Base-by-base conservation (phyloP, 2,113 vertebrate genomes). In the Nematolebias whitei region DNA sequence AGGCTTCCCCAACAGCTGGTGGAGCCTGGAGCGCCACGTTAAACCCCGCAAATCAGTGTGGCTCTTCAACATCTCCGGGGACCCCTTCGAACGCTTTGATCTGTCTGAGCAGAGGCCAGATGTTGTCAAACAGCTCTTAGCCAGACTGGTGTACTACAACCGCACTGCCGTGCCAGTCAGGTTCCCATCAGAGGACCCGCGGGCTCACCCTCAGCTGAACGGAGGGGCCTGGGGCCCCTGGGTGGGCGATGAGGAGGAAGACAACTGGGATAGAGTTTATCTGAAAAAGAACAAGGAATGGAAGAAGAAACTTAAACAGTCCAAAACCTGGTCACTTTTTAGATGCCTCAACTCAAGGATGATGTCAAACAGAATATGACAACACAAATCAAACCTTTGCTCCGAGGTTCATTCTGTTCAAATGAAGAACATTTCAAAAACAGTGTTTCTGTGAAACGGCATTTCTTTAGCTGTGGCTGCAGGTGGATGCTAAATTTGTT, bases 181-280 rank as follows among this genome's bases (percentile, higher is more conserved):
- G 51, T 99, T 97, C 79, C 98, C 98, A 0, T 92, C 94, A 0
- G 96, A 98, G 84, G 98, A 99, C 64, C 94, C 95, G 0, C 91
- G 96, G n/a, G 97, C 95, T 49, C 93, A 96, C 59, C 98, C 98
- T 0, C 93, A 94, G 62, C 94, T 96, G 62, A 97, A 98, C 0
- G 97, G 96, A 0, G 98, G 97, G 0, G 97, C 95, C 13, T 99
- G 98, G 98, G 94, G 93, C 1, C 96, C 98, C 1, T 99, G 98
- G 98, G 95, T 94, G 13, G 93, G 90, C 0, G 96, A 97, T 5
- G 94, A 95, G 0, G 95, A 98, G 1, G 94, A 93, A 56, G 91
- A 93, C 7, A 79, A 39, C 65, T 93, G 88, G 83, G 87, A 86
- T 16, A 80, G 54, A 5, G 35, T 88, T 67, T 86, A 85, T 20